A percentile compares a stretch with the other conserved stretches of the same genome.
phyloP scores from a whole-genome alignment of 2,888 invertebrate species.

The Drosophila mimetica region DNA sequence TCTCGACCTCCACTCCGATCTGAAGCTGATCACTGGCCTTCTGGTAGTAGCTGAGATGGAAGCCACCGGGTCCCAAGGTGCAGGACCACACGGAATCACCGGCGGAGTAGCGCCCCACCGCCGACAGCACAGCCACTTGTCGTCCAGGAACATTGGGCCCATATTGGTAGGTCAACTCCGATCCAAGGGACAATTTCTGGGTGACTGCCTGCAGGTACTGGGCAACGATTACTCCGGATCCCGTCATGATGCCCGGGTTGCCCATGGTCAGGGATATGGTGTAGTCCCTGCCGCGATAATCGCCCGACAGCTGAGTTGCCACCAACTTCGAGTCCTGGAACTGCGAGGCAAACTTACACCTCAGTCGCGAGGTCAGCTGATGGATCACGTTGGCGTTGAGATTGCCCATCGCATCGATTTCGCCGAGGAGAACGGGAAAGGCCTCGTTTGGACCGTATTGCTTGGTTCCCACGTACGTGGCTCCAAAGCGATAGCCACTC shows the following conservation, averaged over 20 bases:
- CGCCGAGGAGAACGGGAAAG: conserved; percentile 97
- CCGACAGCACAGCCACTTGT: conserved; percentile 93
- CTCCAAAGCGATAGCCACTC: conserved; percentile 96
- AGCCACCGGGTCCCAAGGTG: conserved; percentile 90
- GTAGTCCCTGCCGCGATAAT: conserved; percentile 94
- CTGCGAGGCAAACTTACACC: conserved; percentile 95
- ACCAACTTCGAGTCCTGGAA: conserved; percentile 94
- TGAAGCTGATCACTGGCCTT: conserved; percentile 95
- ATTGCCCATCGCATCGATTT: conserved; percentile 97
- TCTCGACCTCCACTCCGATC: conserved; percentile 97
- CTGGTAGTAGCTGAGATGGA: conserved; percentile 97
- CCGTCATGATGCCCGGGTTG: conserved; percentile 95
- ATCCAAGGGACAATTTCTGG: conserved; percentile 92
- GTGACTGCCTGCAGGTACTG: conserved; percentile 95
- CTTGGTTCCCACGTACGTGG: conserved; percentile 98
- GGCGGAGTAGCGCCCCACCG: conserved; percentile 89
- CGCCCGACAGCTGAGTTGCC: conserved; percentile 94
- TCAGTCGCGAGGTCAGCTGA: conserved; percentile 91
- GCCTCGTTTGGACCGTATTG: conserved; percentile 95
- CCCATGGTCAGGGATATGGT: conserved; percentile 95
- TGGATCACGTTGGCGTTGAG: conserved; percentile 98
- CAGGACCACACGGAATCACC: conserved; percentile 88
- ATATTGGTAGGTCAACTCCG: conserved; percentile 97
- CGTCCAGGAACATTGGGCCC: conserved; percentile 95
- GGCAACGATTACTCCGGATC: conserved; percentile 92